Percentiles rank a stretch among this genome's conserved stretches.
Conservation (phyloP, 2,888 invertebrate species). For the Horisme vitalbata region DNA sequence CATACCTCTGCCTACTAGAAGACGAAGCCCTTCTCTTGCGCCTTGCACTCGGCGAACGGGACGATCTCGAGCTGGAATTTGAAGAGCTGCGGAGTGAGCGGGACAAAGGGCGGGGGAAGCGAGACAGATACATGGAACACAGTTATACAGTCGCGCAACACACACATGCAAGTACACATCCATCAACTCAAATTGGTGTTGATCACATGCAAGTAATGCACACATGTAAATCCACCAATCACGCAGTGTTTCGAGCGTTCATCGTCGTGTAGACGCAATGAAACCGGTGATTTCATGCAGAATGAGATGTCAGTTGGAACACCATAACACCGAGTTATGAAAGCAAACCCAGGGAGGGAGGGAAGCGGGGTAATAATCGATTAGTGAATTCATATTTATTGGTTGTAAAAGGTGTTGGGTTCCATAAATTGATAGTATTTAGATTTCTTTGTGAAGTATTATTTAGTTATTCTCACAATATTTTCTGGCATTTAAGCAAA, state of each 20-base stretch:
- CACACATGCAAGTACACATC: constrained; percentile 26
- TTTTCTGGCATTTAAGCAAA: no score
- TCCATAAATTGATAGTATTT: no score
- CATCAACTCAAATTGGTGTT: not conserved
- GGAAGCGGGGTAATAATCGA: constrained; percentile 51
- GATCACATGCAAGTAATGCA: constrained; percentile 6
- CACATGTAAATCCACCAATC: constrained; percentile 17
- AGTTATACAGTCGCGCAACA: constrained; percentile 6
- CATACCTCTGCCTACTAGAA: constrained; percentile 74
- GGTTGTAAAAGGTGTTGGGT: no score
- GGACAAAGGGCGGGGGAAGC: constrained; percentile 51
- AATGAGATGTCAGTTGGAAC: constrained; percentile 56
- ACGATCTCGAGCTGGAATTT: constrained; percentile 81
- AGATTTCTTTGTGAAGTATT: no score
- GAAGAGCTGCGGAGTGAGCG: constrained; percentile 80
- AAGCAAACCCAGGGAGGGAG: constrained; percentile 62
- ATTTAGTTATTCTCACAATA: no score
- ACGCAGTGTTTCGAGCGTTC: constrained; percentile 10
- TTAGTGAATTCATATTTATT: constrained; percentile 38
- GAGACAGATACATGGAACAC: constrained; percentile 30
- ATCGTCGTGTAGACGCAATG: constrained; percentile 40
- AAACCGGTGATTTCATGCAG: constrained; percentile 62
- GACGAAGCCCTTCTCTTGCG: constrained; percentile 74
- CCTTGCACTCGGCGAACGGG: constrained; percentile 65
- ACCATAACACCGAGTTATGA: constrained; percentile 70